Evolutionary conservation across 2,888 invertebrate species (phyloP).

Genomic region (Petrolisthes manimaculis): DNA sequence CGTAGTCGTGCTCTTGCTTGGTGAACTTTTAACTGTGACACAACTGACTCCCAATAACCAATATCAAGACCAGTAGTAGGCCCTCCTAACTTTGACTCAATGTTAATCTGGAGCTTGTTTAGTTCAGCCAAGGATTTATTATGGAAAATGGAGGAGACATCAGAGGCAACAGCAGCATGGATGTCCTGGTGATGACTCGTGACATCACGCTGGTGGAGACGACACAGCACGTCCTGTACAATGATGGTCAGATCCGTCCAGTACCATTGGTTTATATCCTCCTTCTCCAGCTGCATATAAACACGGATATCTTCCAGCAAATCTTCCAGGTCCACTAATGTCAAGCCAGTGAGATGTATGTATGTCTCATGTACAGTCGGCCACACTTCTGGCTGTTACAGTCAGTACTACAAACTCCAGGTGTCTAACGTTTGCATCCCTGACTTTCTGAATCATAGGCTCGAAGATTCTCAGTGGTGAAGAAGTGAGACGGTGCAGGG

Average conservation of each 20-base stretch:
- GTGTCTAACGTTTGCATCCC: no score
- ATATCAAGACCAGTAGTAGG: conserved; percentile 92
- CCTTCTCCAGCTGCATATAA: conserved; percentile 87
- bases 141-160: conserved; percentile 85
- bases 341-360: conserved; percentile 91
- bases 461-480: no score
- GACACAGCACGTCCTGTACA: conserved; percentile 91
- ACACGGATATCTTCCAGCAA: conserved; percentile 94
- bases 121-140: conserved; percentile 92
- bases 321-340: conserved; percentile 92
- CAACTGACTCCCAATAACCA: conserved; percentile 96
- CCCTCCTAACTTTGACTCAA: conserved; percentile 86
- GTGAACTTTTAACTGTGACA: conserved; percentile 95
- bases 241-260: conserved; percentile 97
- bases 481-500: no score
- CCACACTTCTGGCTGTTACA: no score
- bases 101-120: conserved; percentile 84
- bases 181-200: conserved; percentile 80
- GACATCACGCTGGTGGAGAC: conserved; percentile 79
- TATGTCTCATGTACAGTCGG: conserved; percentile 99
- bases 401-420: no score
- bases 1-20: conserved; percentile 92
- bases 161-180: conserved; percentile 89
- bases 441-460: no score
- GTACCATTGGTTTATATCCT: conserved; percentile 86